phyloP scores from a whole-genome alignment of 2,797 vertebrate genomes.

The Chelonia mydas region DNA sequence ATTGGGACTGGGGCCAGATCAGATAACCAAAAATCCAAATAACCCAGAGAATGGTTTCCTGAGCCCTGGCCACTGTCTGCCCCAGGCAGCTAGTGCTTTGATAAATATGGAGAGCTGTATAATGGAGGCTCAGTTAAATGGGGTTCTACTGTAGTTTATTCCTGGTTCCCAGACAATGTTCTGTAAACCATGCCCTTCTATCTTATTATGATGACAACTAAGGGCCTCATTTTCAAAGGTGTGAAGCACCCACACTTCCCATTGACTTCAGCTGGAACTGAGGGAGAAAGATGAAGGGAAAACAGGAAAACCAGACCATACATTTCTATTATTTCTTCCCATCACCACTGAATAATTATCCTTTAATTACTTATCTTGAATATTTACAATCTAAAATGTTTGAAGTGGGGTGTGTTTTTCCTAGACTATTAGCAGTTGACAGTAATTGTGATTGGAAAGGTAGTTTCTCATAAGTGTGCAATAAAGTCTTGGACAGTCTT shows the following conservation, averaged over 20 bases:
- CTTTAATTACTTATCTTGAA: background rate
- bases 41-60: too few relatives aligned
- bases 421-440: background rate
- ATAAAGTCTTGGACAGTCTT: background rate
- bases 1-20: too few relatives aligned
- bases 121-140: too few relatives aligned
- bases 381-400: background rate
- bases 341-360: background rate
- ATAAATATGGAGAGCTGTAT: too few relatives aligned
- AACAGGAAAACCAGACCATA: background rate
- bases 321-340: background rate
- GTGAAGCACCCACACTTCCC: background rate
- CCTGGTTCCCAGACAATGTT: background rate
- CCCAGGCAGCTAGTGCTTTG: too few relatives aligned
- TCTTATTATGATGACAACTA: background rate
- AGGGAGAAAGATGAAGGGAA: background rate
- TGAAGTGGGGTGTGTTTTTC: background rate
- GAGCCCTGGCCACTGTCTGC: too few relatives aligned
- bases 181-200: background rate
- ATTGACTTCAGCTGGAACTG: background rate
- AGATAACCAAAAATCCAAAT: too few relatives aligned
- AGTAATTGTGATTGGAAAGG: background rate
- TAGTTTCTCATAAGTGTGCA: background rate
- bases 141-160: background rate
- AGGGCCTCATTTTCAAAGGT: background rate